These are phyloP conservation scores for Leptoteleia sp. DNA, from an alignment of 1,140 invertebrate species.

Conservation along the genomic window DNA sequence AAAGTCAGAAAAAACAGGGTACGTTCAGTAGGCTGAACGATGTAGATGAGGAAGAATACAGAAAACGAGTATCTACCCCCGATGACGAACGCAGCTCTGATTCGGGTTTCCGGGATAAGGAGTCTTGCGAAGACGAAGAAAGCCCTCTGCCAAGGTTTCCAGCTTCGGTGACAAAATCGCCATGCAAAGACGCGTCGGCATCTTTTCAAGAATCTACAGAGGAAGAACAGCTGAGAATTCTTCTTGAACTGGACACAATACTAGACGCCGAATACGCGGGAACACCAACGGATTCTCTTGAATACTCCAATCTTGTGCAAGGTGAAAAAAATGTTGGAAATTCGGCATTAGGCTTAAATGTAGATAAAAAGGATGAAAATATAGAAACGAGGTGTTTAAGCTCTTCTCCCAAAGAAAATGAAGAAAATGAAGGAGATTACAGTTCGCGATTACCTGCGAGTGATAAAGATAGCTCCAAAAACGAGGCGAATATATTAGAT, in stretches of 20 bases:
- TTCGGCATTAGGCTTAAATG: slow-evolving; percentile 22
- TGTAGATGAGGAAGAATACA: slow-evolving; percentile 78
- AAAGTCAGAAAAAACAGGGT: slow-evolving; percentile 59
- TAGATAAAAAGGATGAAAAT: slow-evolving; percentile 18
- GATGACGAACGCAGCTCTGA: slow-evolving; percentile 82
- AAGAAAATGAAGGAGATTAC: slow-evolving; percentile 14
- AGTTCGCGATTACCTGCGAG: slow-evolving; percentile 23
- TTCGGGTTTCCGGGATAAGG: slow-evolving; percentile 82
- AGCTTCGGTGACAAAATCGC: slow-evolving; percentile 22
- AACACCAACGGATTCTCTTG: slow-evolving; percentile 68
- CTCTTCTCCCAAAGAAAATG: slow-evolving; percentile 4
- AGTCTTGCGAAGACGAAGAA: slow-evolving; percentile 81
- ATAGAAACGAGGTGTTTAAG: slow-evolving; percentile 17
- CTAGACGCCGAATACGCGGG: slow-evolving; percentile 77
- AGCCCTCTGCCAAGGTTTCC: slow-evolving; percentile 69
- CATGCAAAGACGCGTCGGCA: slow-evolving; percentile 22
- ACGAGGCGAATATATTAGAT: slow-evolving; percentile 53
- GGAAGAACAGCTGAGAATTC: slow-evolving; percentile 76
- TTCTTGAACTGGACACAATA: slow-evolving; percentile 77
- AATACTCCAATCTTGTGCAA: slow-evolving; percentile 38
- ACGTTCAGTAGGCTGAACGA: slow-evolving; percentile 7
- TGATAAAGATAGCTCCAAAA: slow-evolving; percentile 54
- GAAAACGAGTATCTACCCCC: slow-evolving; percentile 80
- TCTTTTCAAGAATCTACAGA: slow-evolving; percentile 66
- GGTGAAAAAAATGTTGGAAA: background rate